Evolutionary conservation across 2,113 vertebrate species (phyloP).

Genomic region (Bombycilla garrulus): DNA sequence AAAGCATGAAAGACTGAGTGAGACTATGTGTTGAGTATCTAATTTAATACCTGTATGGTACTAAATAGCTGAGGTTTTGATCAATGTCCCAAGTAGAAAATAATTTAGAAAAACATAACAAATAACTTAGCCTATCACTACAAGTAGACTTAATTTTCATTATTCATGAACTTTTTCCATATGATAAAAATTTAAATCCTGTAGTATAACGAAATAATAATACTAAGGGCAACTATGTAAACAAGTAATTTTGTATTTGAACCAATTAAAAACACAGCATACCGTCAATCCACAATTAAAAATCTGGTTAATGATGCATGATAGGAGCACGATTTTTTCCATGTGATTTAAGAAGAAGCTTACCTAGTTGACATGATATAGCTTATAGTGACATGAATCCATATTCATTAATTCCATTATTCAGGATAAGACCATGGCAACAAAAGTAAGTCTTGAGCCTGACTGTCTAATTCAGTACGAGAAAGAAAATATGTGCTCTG

Average conservation of each 20-base stretch:
- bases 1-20: not conserved
- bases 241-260: not conserved
- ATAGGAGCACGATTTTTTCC: not conserved
- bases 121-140: not conserved
- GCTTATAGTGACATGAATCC: not conserved
- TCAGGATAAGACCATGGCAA: not conserved
- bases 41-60: not conserved
- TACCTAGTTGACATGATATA: not conserved
- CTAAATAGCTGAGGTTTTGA: not conserved
- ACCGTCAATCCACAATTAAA: not conserved
- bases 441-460: not conserved
- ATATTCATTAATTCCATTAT: conserved; percentile 1
- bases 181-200: not conserved
- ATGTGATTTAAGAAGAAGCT: not conserved
- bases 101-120: not conserved
- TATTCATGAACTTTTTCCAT: not conserved
- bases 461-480: not conserved
- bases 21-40: not conserved
- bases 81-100: not conserved
- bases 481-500: not conserved
- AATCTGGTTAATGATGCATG: not conserved
- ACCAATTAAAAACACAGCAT: not conserved
- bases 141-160: not conserved
- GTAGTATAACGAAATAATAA: not conserved
- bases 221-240: not conserved